Conservation (phyloP, 1,140 invertebrate genomes). For the Aphis gossypii region DNA sequence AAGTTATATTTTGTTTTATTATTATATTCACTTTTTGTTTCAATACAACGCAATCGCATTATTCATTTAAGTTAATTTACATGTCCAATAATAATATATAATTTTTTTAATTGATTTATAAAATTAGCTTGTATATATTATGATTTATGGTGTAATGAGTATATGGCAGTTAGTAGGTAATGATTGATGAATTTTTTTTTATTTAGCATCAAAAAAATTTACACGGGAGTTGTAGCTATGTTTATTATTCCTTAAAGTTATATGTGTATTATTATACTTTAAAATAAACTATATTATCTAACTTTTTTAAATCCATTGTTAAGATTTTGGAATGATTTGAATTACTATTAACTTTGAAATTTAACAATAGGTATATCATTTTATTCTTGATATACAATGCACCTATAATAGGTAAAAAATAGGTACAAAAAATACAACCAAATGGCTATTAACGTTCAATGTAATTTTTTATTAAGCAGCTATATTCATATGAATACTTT, state of each 20-base stretch:
- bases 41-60: neutral
- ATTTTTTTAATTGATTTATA: neutral
- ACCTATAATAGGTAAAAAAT: too few relatives aligned
- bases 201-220: neutral
- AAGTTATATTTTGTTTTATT: neutral
- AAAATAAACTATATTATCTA: too few relatives aligned
- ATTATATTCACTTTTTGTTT: neutral
- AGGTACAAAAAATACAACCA: too few relatives aligned
- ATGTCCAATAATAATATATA: neutral
- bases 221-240: neutral
- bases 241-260: neutral
- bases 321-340: neutral
- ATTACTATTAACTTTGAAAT: neutral
- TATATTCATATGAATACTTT: neutral
- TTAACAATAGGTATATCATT: too few relatives aligned
- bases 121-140: neutral
- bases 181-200: neutral
- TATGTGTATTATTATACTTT: too few relatives aligned
- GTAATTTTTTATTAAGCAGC: neutral
- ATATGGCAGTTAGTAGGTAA: neutral
- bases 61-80: constrained; percentile 12
- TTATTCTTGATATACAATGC: too few relatives aligned
- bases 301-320: too few relatives aligned
- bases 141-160: neutral
- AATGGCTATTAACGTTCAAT: neutral